Evolutionary conservation across 2,888 invertebrate genomes (phyloP).

Genomic region (Sturmia bella): DNA sequence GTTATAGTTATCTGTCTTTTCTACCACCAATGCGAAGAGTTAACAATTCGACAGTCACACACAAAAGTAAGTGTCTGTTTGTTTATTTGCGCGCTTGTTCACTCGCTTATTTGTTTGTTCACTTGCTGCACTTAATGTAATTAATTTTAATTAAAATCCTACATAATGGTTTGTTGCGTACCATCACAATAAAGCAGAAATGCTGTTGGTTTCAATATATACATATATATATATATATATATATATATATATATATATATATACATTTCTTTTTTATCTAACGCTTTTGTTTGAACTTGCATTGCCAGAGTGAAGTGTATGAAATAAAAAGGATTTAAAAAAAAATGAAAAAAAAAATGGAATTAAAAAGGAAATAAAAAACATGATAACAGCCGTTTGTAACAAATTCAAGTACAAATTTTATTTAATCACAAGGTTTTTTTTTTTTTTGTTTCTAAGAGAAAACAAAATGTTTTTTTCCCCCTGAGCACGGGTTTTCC

Average conservation of each 20-base stretch:
- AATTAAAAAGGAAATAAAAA: conserved; percentile 48
- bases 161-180: conserved; percentile 75
- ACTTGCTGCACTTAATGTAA: conserved; percentile 80
- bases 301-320: conserved; percentile 21
- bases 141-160: conserved; percentile 81
- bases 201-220: conserved; percentile 41
- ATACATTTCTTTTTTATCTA: conserved; percentile 37
- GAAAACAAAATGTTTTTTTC: not conserved
- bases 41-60: conserved; percentile 6
- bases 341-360: conserved; percentile 19
- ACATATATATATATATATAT: conserved; percentile 50
- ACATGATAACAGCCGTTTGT: conserved; percentile 47
- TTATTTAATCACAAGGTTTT: conserved; percentile 50
- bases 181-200: conserved; percentile 54
- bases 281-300: conserved; percentile 54
- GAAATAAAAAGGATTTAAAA: conserved; percentile 44
- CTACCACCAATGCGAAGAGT: not conserved
- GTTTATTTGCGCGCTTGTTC: conserved; percentile 28
- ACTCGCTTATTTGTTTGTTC: conserved; percentile 71
- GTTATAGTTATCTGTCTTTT: not conserved
- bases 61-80: conserved; percentile 46
- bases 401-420: conserved; percentile 63
- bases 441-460: conserved; percentile 13
- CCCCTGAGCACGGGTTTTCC: not conserved
- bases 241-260: conserved; percentile 45